Evolutionary conservation across 2,888 invertebrate species (phyloP).

Genomic region (Margaritifera margaritifera): DNA sequence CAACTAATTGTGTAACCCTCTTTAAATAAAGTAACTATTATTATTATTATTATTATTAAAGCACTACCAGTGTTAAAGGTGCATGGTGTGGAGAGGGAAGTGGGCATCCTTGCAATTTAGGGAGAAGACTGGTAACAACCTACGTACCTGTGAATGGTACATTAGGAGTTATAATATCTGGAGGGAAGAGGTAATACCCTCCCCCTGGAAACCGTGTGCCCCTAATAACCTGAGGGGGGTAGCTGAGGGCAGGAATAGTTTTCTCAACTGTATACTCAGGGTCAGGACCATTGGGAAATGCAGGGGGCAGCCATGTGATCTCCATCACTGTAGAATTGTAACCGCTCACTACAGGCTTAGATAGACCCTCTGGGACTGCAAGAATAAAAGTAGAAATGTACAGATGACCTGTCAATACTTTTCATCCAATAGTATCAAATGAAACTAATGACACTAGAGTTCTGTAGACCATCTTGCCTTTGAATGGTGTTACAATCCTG

Average conservation of each 20-base stretch:
- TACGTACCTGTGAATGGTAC: conserved; percentile 68
- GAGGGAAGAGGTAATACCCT: conserved; percentile 68
- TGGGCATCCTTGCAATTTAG: too few species aligned
- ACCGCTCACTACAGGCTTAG: conserved; percentile 54
- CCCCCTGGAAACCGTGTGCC: conserved; percentile 70
- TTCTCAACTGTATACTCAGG: conserved; percentile 67
- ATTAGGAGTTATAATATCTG: conserved; percentile 65
- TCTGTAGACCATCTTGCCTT: too few species aligned
- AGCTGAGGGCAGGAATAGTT: conserved; percentile 64
- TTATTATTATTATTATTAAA: too few species aligned
- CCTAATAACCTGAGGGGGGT: conserved; percentile 65
- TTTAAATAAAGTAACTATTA: background rate
- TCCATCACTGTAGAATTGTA: conserved; percentile 64
- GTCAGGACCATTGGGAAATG: conserved; percentile 64
- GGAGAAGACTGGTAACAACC: background rate
- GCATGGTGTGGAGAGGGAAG: too few species aligned
- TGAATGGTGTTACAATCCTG: too few species aligned
- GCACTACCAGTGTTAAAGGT: too few species aligned
- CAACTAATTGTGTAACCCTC: background rate
- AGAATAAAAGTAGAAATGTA: background rate
- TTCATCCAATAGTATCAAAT: background rate
- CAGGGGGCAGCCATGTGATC: conserved; percentile 65
- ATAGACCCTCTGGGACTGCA: conserved; percentile 63
- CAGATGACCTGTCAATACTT: background rate
- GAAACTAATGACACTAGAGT: too few species aligned